phyloP scores from a whole-genome alignment of 2,113 vertebrate species.

The Melanostigma gelatinosum region DNA sequence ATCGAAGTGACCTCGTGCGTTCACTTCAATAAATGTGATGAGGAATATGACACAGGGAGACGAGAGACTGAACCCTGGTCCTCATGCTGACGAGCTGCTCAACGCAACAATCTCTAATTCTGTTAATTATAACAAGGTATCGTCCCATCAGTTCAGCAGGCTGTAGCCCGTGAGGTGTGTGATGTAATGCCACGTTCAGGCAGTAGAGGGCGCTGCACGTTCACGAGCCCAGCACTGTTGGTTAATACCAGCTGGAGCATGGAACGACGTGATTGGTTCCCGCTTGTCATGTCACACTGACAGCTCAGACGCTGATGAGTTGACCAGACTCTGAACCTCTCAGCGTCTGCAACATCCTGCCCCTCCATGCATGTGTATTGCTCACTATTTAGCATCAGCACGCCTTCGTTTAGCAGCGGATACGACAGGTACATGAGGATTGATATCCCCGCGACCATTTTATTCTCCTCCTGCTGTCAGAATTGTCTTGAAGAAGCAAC shows the following conservation, averaged over 20 bases:
- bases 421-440: no score
- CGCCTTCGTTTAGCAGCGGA: background rate
- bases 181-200: background rate
- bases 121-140: background rate
- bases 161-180: background rate
- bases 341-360: conserved; percentile 15
- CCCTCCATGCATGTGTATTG: background rate
- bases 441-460: background rate
- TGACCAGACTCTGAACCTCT: conserved; percentile 43
- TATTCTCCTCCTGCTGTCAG: background rate
- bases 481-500: background rate
- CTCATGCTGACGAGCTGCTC: background rate
- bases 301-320: conserved; percentile 22
- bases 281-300: conserved; percentile 25
- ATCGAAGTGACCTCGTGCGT: background rate
- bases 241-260: conserved; percentile 27
- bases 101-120: background rate
- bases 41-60: background rate
- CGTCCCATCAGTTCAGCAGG: background rate
- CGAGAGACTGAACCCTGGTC: background rate
- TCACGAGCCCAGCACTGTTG: conserved; percentile 7
- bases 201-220: conserved; percentile 54
- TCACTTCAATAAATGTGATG: conserved; percentile 3
- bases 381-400: no score
- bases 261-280: conserved; percentile 40